These are phyloP conservation scores for Cheilosia impressa DNA, from an alignment of 2,888 invertebrate genomes.

Conservation along the genomic window DNA sequence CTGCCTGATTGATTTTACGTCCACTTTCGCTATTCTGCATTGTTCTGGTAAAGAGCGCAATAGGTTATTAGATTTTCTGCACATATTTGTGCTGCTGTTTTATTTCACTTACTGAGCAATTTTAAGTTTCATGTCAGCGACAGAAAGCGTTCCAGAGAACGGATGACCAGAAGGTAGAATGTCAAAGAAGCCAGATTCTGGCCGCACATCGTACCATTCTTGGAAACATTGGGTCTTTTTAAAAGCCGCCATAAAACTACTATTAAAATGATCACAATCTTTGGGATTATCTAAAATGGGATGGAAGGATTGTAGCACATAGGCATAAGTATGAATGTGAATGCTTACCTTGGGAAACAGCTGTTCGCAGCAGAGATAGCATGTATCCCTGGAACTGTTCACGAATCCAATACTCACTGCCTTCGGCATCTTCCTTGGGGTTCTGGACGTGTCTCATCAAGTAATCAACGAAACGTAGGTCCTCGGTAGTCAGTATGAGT, in stretches of 20 bases:
- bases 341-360: conserved; percentile 87
- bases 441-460: conserved; percentile 91
- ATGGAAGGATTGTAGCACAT: background rate
- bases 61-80: background rate
- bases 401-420: conserved; percentile 98
- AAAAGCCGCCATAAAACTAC: conserved; percentile 92
- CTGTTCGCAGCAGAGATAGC: conserved; percentile 91
- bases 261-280: conserved; percentile 95
- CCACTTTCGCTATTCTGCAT: conserved; percentile 98
- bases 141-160: conserved; percentile 96
- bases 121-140: conserved; percentile 96
- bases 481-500: conserved; percentile 96
- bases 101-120: conserved; percentile 91
- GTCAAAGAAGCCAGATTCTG: conserved; percentile 88
- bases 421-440: conserved; percentile 90
- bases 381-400: conserved; percentile 96
- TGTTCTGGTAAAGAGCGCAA: conserved; percentile 86
- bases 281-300: conserved; percentile 83
- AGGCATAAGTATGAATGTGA: background rate
- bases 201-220: conserved; percentile 89
- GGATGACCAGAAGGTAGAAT: conserved; percentile 93
- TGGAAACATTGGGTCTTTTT: conserved; percentile 94
- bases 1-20: conserved; percentile 95
- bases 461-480: conserved; percentile 97
- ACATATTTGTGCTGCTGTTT: background rate